Base-by-base conservation (phyloP, 2,113 vertebrate genomes). In the human (Homo sapiens) region DNA sequence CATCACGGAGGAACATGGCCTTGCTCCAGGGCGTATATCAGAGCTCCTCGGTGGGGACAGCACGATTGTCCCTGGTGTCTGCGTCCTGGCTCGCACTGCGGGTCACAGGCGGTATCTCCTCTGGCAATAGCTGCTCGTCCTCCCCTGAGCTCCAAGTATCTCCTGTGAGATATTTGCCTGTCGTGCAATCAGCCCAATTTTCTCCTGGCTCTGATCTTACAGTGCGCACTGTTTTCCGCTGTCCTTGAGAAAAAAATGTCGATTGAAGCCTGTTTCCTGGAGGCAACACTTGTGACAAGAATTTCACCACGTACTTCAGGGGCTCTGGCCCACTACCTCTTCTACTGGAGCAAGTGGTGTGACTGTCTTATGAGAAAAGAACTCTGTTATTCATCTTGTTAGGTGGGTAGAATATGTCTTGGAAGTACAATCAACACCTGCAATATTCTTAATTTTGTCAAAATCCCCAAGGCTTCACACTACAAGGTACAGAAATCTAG, bases 371-470 rank as follows among this genome's bases (percentile, higher is more conserved):
- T 32, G 22, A 72, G 35, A 72, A n/a, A 20, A 75, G 30, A 43
- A 20, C 1, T 3, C 27, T 17, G 7, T 18, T 38, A 64, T 30
- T 45, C 38, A 57, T 75, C 20, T 72, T 64, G 17, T 16, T 43
- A 38, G 18, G 61, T 52, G 45, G 30, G 68, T 25, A 85, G 32
- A 89, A n/a, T 50, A 25, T 57, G 6, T 70, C 55, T 66, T n/a
- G 43, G 43, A 52, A 94, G 10, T 20, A 48, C 22, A 72, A 78
- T 20, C 6, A n/a, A 27, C 12, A 64, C n/a, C 38, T 57, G 86
- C 10, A 23, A 27, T 66, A 48, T 8, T 89, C 68, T 73, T 38
- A 61, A 43, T 78, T 89, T 92, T 91, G 12, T 95, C n/a, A 92
- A 90, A 82, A 85, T 72, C 23, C 61, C 52, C 22, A 76, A 93